A percentile compares a stretch with the other conserved stretches of the same genome.
These are phyloP conservation scores for Coregonus suidteri DNA, from an alignment of 2,797 vertebrate genomes.

Conservation along the genomic window DNA sequence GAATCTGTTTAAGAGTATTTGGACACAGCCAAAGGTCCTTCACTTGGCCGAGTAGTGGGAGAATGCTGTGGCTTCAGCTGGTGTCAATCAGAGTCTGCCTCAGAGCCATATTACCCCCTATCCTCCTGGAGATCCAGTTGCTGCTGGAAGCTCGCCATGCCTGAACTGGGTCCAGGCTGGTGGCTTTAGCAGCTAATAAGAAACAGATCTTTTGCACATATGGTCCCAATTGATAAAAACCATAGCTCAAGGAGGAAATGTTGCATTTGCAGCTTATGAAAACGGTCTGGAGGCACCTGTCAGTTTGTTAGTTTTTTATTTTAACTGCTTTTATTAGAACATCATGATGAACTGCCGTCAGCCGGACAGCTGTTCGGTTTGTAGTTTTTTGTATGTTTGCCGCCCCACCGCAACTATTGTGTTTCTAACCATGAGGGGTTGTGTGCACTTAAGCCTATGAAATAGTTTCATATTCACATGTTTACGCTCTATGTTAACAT, in stretches of 20 bases:
- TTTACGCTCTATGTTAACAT: not conserved
- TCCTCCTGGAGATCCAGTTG: constrained; percentile 38
- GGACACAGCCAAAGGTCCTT: constrained; percentile 19
- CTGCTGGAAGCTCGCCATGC: constrained; percentile 49
- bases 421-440: constrained; percentile 46
- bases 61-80: constrained; percentile 44
- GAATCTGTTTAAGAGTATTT: constrained; percentile 22
- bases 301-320: constrained; percentile 68
- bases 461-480: constrained; percentile 40
- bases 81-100: constrained; percentile 46
- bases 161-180: constrained; percentile 58
- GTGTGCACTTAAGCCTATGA: constrained; percentile 17
- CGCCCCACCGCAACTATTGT: constrained; percentile 31
- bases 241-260: constrained; percentile 63
- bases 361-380: constrained; percentile 51
- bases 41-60: constrained; percentile 14
- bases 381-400: constrained; percentile 47
- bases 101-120: constrained; percentile 16
- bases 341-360: constrained; percentile 40
- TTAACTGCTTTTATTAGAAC: constrained; percentile 55
- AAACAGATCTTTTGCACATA: constrained; percentile 71
- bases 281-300: constrained; percentile 67
- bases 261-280: constrained; percentile 64
- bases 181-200: constrained; percentile 66
- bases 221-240: constrained; percentile 68